phyloP scores from a whole-genome alignment of 2,888 invertebrate genomes.

The Cephalotes varians region DNA sequence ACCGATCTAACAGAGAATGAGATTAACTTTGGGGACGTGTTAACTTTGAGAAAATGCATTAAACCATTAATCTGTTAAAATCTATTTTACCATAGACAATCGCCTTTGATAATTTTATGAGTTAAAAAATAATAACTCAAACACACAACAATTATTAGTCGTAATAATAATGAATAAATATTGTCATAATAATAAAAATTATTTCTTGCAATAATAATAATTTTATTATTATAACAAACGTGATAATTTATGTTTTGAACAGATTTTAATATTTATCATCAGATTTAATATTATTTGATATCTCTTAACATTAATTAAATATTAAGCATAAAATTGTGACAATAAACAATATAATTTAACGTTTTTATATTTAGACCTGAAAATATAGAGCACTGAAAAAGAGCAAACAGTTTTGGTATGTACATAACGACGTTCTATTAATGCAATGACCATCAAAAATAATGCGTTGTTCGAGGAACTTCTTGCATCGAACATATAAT shows the following conservation, averaged over 20 bases:
- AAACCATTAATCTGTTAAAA: conserved; percentile 13
- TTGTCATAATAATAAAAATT: no score
- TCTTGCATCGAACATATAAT: not conserved
- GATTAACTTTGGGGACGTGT: not conserved
- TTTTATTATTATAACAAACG: not conserved
- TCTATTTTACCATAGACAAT: not conserved
- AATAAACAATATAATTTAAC: not conserved
- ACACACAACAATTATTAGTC: no score
- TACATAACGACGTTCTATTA: conserved; percentile 52
- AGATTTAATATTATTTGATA: not conserved
- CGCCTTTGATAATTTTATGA: not conserved
- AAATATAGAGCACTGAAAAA: not conserved
- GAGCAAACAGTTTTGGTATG: conserved; percentile 58
- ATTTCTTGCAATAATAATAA: not conserved
- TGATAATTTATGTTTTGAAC: not conserved
- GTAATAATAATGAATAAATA: no score
- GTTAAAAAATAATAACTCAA: not conserved
- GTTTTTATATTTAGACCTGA: not conserved
- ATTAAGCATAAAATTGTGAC: not conserved
- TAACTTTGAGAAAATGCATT: conserved; percentile 1
- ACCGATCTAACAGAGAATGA: not conserved
- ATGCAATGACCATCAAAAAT: conserved; percentile 25
- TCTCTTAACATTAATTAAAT: not conserved
- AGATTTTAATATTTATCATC: no score
- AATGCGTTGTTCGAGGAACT: not conserved